Percentiles rank a stretch among this genome's conserved stretches.
Conservation (phyloP, 2,888 invertebrate species). For the Amiota communis region DNA sequence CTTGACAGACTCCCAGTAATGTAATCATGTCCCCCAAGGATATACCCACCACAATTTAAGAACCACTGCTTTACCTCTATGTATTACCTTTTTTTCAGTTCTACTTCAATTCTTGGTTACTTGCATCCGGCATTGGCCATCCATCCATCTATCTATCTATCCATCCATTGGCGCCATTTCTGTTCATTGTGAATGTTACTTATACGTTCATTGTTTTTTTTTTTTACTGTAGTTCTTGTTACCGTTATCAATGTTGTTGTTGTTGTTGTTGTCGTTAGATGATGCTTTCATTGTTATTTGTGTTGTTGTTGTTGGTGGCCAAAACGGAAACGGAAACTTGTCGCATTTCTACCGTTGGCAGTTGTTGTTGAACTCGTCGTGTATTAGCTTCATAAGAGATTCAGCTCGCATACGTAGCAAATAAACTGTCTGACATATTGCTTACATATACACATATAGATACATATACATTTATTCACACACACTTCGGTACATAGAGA, state of each 20-base stretch:
- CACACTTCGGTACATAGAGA: too few species aligned
- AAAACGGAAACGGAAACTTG: background rate
- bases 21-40: too few species aligned
- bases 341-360: background rate
- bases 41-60: too few species aligned
- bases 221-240: too few species aligned
- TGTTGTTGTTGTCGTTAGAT: background rate
- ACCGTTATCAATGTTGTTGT: background rate
- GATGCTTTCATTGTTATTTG: too few species aligned
- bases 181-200: background rate
- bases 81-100: too few species aligned
- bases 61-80: too few species aligned
- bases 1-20: too few species aligned
- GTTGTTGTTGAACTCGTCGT: background rate
- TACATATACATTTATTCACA: too few species aligned
- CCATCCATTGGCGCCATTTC: background rate
- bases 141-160: background rate
- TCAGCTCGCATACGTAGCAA: background rate
- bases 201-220: background rate
- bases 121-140: background rate
- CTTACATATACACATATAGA: background rate
- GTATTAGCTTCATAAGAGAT: constrained; percentile 14
- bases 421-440: constrained; percentile 20
- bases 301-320: background rate
- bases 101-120: too few species aligned